Base-by-base conservation (phyloP, 2,888 invertebrate species). In the Pelosia muscerda region DNA sequence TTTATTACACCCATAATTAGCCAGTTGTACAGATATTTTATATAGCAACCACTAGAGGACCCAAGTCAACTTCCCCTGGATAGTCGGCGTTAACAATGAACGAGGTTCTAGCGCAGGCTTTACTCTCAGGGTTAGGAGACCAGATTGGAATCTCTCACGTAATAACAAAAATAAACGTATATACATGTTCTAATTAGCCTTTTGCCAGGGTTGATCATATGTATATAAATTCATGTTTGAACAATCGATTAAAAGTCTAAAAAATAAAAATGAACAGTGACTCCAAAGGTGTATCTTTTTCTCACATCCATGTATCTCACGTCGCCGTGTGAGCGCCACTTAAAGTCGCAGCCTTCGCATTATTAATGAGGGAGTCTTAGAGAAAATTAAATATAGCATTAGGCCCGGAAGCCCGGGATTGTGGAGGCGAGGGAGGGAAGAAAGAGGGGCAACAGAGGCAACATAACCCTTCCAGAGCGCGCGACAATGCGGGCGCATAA, bases 331-430 rank as follows among this genome's bases (percentile, higher is more conserved):
- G 92, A 92, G 93, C 94, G 93, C 92, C 94, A 94, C 95, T 95
- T 95, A 91, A 94, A 94, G 94, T 94, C 92, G 92, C 91, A 92
- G 90, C 91, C 90, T 92, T 91, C 93, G 90, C 90, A 93, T 93
- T 95, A 95, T 94, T 95, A 95, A 95, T 94, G 95, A 94, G 94
- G 88, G 93, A 93, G 94, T 92, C 94, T 94, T 94, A 94, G 93
- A 94, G 93, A 95, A 95, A 95, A 95, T 95, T 95, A 95, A 95
- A 95, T 95, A 95, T 94, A 94, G 94, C 95, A 95, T 95, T 94
- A 95, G 95, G 92, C 92, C 89, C 93, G 94, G 94, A 93, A 93
- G 91, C 93, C 88, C 86, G 89, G 91, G 89, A 87, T 89, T 87
- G 87, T 81, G 86, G 87, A 84, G 86, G 86, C 75, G 64, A 28